Percentiles rank a stretch among this genome's conserved stretches.
phyloP scores from a whole-genome alignment of 2,797 vertebrate species.

The Huso huso region DNA sequence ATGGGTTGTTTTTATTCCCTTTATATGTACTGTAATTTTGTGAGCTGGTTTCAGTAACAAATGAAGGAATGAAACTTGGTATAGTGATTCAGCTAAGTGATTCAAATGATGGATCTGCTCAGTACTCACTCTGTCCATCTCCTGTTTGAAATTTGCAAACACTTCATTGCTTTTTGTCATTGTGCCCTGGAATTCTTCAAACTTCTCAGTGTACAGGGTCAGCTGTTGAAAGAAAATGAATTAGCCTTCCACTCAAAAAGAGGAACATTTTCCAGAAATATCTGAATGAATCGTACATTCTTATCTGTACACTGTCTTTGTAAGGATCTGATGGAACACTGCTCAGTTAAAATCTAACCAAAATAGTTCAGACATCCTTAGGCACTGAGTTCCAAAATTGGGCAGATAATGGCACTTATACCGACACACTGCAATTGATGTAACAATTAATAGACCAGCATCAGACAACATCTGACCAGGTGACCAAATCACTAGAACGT shows the following conservation, averaged over 20 bases:
- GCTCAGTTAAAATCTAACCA: neutral
- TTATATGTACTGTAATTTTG: too few species aligned
- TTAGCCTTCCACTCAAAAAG: too few species aligned
- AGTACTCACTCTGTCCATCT: slow-evolving; percentile 88
- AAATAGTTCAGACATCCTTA: neutral
- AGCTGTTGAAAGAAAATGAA: slow-evolving; percentile 54
- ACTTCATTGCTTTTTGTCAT: slow-evolving; percentile 93
- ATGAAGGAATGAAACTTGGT: too few species aligned
- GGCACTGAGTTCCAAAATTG: neutral
- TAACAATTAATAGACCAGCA: too few species aligned
- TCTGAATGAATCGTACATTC: slow-evolving; percentile 1
- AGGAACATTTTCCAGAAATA: too few species aligned
- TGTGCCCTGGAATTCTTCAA: slow-evolving; percentile 92
- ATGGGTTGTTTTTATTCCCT: too few species aligned
- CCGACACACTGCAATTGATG: too few species aligned
- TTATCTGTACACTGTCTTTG: slow-evolving; percentile 5
- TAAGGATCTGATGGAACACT: neutral
- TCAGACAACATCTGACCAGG: too few species aligned
- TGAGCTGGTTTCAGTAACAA: too few species aligned
- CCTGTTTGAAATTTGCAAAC: slow-evolving; percentile 83
- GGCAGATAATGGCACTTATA: neutral
- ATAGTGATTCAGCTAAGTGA: too few species aligned
- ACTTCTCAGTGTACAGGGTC: slow-evolving; percentile 84
- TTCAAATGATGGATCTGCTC: neutral
- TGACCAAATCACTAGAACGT: too few species aligned